Conservation (phyloP, 2,888 invertebrate genomes). For the Apodemia mormo region DNA sequence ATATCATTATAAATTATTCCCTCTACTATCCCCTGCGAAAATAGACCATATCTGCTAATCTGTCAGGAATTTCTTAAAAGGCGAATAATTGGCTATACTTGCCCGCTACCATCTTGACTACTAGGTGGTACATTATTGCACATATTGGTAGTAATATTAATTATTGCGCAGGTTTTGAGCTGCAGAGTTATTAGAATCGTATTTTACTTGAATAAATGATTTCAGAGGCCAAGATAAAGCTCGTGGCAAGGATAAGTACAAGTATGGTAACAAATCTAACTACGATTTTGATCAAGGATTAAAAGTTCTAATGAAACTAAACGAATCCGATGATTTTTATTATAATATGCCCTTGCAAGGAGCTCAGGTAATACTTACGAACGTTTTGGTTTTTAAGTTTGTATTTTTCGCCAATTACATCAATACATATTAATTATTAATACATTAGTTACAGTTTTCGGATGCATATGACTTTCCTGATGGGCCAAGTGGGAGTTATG, state of each 20-base stretch:
- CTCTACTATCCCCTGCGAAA: too few species aligned
- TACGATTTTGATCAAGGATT: slow-evolving; percentile 71
- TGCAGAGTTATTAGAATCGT: too few species aligned
- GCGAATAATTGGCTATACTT: too few species aligned
- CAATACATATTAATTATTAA: not conserved
- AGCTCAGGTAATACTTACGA: slow-evolving; percentile 53
- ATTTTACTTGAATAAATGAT: not conserved
- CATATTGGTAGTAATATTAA: too few species aligned
- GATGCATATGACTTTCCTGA: slow-evolving; percentile 82
- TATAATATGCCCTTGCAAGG: slow-evolving; percentile 73
- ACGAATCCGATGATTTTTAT: slow-evolving; percentile 74
- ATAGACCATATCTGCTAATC: too few species aligned
- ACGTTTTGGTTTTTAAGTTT: too few species aligned
- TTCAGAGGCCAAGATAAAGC: slow-evolving; percentile 43
- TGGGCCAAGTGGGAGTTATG: slow-evolving; percentile 77
- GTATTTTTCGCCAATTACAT: not conserved
- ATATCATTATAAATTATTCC: too few species aligned
- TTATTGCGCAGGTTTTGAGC: too few species aligned
- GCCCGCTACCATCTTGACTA: too few species aligned
- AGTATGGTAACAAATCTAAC: slow-evolving; percentile 67
- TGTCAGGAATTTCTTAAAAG: too few species aligned
- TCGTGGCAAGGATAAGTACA: slow-evolving; percentile 61
- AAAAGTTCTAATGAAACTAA: slow-evolving; percentile 58
- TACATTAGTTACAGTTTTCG: slow-evolving; percentile 75
- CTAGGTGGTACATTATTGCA: too few species aligned